A percentile compares a stretch with the other conserved stretches of the same genome.
Conservation (phyloP, 2,113 vertebrate genomes). For the Formicarius rufipectus region DNA sequence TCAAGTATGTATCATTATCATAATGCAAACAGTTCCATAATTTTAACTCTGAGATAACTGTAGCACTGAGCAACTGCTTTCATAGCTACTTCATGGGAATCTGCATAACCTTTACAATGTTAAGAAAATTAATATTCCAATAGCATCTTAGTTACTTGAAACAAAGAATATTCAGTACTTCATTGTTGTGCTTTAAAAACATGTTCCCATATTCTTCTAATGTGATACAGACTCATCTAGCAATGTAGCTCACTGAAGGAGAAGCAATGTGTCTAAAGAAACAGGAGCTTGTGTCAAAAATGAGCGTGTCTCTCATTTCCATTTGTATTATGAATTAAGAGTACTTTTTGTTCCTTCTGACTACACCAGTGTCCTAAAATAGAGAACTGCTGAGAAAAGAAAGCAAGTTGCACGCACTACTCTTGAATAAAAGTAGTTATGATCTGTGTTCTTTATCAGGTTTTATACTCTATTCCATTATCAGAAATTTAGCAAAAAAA, state of each 20-base stretch:
- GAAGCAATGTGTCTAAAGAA: background rate
- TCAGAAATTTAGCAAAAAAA: background rate
- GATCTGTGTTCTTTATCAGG: background rate
- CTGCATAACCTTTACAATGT: background rate
- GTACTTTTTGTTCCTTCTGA: background rate
- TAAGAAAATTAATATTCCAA: background rate
- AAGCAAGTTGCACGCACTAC: background rate
- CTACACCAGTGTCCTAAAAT: background rate
- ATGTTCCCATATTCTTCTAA: background rate
- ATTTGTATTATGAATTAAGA: background rate
- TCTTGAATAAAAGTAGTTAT: background rate
- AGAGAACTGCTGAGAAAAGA: background rate
- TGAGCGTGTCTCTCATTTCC: background rate
- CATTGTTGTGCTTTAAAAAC: background rate
- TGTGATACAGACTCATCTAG: rapidly evolving
- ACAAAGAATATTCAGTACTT: background rate
- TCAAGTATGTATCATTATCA: background rate
- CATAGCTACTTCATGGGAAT: background rate
- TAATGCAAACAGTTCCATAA: background rate
- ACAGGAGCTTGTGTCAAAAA: background rate
- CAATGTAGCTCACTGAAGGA: background rate
- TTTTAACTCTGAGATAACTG: background rate
- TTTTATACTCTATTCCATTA: background rate
- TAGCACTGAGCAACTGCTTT: background rate
- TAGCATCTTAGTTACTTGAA: background rate